Evolutionary conservation across 2,797 vertebrate genomes (phyloP).

Genomic region (Leuciscus waleckii): DNA sequence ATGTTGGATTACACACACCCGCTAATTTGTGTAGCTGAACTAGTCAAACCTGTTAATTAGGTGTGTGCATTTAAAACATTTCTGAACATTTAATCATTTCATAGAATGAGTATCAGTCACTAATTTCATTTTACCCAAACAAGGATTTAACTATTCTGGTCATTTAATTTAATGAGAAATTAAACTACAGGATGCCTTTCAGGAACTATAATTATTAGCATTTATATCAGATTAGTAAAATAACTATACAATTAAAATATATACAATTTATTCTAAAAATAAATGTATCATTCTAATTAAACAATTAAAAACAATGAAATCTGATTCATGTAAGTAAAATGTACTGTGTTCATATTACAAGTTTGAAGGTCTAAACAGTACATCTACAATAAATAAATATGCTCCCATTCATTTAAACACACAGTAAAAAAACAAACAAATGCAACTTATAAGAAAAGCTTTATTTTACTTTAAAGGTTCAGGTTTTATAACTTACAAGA

Average conservation of each 20-base stretch:
- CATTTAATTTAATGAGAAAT: neutral
- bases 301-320: neutral
- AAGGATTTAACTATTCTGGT: neutral
- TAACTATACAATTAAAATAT: neutral
- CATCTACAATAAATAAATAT: neutral
- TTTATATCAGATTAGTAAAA: neutral
- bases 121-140: neutral
- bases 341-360: neutral
- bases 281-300: neutral
- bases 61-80: neutral
- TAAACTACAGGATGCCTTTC: neutral
- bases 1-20: neutral
- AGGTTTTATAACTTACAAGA: conserved; percentile 24
- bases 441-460: conserved; percentile 24
- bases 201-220: neutral
- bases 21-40: neutral
- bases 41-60: neutral
- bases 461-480: conserved; percentile 21
- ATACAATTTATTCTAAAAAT: neutral
- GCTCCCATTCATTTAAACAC: neutral
- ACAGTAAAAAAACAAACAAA: neutral
- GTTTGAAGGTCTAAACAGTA: neutral
- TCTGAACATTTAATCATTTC: neutral
- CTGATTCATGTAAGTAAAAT: neutral
- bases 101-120: neutral